Conservation (phyloP, 2,888 invertebrate genomes). For the Panopea generosa region DNA sequence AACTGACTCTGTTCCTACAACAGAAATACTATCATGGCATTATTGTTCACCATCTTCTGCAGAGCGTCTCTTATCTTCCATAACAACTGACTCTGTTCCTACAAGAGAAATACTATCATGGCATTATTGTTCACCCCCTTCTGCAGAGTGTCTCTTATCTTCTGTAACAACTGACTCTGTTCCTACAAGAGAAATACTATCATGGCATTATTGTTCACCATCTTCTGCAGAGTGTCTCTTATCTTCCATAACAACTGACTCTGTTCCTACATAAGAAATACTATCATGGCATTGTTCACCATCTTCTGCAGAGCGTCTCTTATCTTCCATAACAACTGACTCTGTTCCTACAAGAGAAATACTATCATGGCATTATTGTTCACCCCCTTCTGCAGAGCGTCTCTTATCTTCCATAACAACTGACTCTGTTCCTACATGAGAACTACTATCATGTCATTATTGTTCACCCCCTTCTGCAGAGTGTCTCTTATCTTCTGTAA, state of each 20-base stretch:
- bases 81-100: constrained; percentile 91
- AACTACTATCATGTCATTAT: constrained; percentile 74
- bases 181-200: constrained; percentile 87
- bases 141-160: no score
- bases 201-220: constrained; percentile 89
- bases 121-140: no score
- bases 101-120: constrained; percentile 32
- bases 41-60: constrained; percentile 87
- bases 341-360: constrained; percentile 87
- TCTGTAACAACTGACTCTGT: background rate
- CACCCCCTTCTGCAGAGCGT: constrained; percentile 88
- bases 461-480: constrained; percentile 88
- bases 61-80: constrained; percentile 90
- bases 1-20: constrained; percentile 90
- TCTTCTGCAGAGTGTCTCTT: constrained; percentile 88
- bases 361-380: constrained; percentile 88
- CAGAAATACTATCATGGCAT: constrained; percentile 89
- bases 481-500: constrained; percentile 90
- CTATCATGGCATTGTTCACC: no score
- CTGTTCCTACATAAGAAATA: constrained; percentile 87
- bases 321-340: background rate
- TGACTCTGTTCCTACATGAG: constrained; percentile 89
- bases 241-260: constrained; percentile 90
- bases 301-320: no score
- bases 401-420: constrained; percentile 89